Percentiles rank a stretch among this genome's conserved stretches.
These are phyloP conservation scores for Euproctis similis DNA, from an alignment of 2,888 invertebrate genomes.

Conservation along the genomic window DNA sequence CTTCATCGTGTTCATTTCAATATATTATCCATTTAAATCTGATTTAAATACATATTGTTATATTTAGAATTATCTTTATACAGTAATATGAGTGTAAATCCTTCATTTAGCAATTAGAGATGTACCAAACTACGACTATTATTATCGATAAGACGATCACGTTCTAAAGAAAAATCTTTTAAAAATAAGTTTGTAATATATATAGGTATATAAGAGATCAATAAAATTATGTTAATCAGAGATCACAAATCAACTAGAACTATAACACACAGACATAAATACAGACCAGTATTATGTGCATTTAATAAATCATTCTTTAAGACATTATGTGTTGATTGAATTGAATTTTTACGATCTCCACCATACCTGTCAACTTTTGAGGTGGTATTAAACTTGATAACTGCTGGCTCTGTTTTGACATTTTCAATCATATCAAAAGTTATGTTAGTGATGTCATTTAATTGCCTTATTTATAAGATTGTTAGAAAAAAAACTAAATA, in stretches of 20 bases:
- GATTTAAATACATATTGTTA: no score
- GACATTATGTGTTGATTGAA: constrained; percentile 20
- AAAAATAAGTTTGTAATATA: constrained; percentile 17
- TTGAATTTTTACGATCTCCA: constrained; percentile 21
- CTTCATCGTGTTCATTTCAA: no score
- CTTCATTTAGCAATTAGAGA: no score
- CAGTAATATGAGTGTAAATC: no score
- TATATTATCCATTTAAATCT: no score
- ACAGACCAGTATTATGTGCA: constrained; percentile 13
- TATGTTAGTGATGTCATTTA: constrained; percentile 5
- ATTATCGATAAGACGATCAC: no score
- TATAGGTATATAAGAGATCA: constrained; percentile 23
- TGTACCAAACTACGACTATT: no score
- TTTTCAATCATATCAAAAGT: constrained; percentile 11
- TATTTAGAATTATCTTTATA: no score
- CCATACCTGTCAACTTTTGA: constrained; percentile 12
- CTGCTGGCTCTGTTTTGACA: constrained; percentile 14
- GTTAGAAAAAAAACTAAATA: no score
- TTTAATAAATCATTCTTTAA: constrained; percentile 21
- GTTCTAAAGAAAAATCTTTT: no score
- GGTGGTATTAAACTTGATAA: constrained; percentile 13
- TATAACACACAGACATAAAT: constrained; percentile 6
- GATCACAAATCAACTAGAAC: constrained; percentile 22
- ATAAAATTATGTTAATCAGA: constrained; percentile 26
- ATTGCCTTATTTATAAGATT: no score